A percentile compares a stretch with the other conserved stretches of the same genome.
These are phyloP conservation scores for Drosophila borborema DNA, from an alignment of 2,888 invertebrate genomes.

Conservation along the genomic window DNA sequence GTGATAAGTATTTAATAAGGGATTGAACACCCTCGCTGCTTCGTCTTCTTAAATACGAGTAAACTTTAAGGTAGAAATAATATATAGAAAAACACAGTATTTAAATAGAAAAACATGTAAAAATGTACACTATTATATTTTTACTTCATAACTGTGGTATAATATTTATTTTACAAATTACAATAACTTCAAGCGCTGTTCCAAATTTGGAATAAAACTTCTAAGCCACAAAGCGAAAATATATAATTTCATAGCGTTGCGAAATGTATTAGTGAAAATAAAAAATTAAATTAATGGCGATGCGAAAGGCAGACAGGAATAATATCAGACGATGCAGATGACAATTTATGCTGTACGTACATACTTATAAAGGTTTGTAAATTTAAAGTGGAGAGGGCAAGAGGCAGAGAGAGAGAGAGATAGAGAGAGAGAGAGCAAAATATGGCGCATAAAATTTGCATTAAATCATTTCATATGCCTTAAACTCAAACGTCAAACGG, in stretches of 20 bases:
- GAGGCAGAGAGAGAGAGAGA: background rate
- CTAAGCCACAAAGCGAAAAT: conserved; percentile 32
- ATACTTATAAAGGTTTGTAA: background rate
- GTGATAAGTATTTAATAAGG: background rate
- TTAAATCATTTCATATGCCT: conserved; percentile 66
- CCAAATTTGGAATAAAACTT: background rate
- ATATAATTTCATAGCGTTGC: conserved; percentile 54
- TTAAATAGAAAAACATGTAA: too few species aligned
- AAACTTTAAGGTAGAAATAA: background rate
- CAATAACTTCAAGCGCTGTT: too few species aligned
- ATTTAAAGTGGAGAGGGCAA: conserved; percentile 4
- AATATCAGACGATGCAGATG: conserved; percentile 47
- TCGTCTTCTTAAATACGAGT: background rate
- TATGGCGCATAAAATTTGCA: conserved; percentile 77
- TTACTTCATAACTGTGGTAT: too few species aligned
- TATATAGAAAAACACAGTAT: background rate
- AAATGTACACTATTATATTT: background rate
- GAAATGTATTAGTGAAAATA: conserved; percentile 55
- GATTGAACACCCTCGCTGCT: background rate
- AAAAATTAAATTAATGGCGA: conserved; percentile 9
- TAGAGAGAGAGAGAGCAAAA: conserved; percentile 35
- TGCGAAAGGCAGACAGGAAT: conserved; percentile 26
- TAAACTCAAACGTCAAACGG: conserved; percentile 67
- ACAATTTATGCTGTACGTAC: background rate
- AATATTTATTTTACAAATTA: too few species aligned